Percentiles rank a stretch among this genome's conserved stretches.
Evolutionary conservation across 2,888 invertebrate genomes (phyloP).

Genomic region (Selenia dentaria): DNA sequence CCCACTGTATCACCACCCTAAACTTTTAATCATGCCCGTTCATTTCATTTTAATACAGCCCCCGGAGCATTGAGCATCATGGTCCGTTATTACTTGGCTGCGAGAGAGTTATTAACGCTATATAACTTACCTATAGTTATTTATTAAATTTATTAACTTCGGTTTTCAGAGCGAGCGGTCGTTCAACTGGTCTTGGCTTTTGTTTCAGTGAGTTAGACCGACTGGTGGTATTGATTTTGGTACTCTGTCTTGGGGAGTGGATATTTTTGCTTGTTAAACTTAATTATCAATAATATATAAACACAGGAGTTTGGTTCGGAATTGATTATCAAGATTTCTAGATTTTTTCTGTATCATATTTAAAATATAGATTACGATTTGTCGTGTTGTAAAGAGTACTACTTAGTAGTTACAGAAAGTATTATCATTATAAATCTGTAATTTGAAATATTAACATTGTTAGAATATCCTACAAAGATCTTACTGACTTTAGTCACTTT

Average conservation of each 20-base stretch:
- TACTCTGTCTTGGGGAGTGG: neutral
- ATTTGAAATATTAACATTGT: no score
- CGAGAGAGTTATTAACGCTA: slow-evolving; percentile 56
- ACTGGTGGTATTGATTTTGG: slow-evolving; percentile 4
- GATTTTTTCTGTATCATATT: no score
- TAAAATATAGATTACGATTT: no score
- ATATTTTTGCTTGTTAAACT: neutral
- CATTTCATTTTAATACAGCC: slow-evolving; percentile 42
- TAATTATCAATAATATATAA: no score
- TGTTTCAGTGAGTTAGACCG: neutral
- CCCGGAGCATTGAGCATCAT: slow-evolving; percentile 62
- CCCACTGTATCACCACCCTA: slow-evolving; percentile 40
- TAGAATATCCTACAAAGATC: no score
- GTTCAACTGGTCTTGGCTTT: slow-evolving; percentile 2
- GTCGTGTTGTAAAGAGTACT: no score
- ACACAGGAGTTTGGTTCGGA: no score
- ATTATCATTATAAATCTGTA: no score
- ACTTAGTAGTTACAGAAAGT: no score
- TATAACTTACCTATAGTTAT: slow-evolving; percentile 22
- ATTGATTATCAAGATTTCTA: no score
- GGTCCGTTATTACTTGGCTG: slow-evolving; percentile 59
- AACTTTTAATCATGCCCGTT: slow-evolving; percentile 46
- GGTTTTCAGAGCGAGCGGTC: slow-evolving; percentile 6
- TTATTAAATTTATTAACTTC: slow-evolving; percentile 9
- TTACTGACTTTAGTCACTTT: no score